phyloP scores from a whole-genome alignment of 2,888 invertebrate species.

The Platerodrilus igneus region DNA sequence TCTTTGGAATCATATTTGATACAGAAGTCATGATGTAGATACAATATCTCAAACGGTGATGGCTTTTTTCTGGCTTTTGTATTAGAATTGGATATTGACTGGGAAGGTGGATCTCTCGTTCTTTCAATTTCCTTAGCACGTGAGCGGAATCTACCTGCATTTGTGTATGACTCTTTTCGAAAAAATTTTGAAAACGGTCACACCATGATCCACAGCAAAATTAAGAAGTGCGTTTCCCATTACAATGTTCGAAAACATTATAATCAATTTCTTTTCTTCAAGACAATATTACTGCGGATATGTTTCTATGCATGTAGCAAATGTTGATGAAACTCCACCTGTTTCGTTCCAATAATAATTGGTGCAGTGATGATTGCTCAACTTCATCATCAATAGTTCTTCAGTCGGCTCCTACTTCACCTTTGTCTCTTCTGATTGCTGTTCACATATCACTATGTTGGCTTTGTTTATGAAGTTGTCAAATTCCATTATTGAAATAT shows the following conservation, averaged over 20 bases:
- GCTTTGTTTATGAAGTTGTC: too few species aligned
- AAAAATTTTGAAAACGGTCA: constrained; percentile 21
- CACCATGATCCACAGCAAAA: constrained; percentile 10
- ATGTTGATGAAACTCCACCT: constrained; percentile 8
- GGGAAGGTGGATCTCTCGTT: constrained; percentile 20
- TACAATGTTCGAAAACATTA: constrained; percentile 23
- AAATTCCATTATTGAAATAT: too few species aligned
- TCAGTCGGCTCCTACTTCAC: too few species aligned
- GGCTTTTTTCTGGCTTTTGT: constrained; percentile 19
- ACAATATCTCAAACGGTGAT: not conserved
- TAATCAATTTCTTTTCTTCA: constrained; percentile 15
- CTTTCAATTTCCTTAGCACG: constrained; percentile 19
- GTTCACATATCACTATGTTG: too few species aligned
- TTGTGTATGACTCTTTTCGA: constrained; percentile 24
- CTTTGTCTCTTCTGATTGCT: too few species aligned
- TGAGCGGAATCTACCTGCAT: constrained; percentile 29
- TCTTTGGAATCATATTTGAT: not conserved
- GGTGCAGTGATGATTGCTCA: constrained; percentile 5
- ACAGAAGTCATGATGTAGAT: not conserved
- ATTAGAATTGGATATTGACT: constrained; percentile 22
- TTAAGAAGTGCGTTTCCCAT: constrained; percentile 25
- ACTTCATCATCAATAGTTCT: too few species aligned
- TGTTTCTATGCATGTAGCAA: constrained; percentile 9
- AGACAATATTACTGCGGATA: constrained; percentile 8
- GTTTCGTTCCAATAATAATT: constrained; percentile 14